phyloP scores from a whole-genome alignment of 2,113 vertebrate genomes.

The Myrmecophaga tridactyla region DNA sequence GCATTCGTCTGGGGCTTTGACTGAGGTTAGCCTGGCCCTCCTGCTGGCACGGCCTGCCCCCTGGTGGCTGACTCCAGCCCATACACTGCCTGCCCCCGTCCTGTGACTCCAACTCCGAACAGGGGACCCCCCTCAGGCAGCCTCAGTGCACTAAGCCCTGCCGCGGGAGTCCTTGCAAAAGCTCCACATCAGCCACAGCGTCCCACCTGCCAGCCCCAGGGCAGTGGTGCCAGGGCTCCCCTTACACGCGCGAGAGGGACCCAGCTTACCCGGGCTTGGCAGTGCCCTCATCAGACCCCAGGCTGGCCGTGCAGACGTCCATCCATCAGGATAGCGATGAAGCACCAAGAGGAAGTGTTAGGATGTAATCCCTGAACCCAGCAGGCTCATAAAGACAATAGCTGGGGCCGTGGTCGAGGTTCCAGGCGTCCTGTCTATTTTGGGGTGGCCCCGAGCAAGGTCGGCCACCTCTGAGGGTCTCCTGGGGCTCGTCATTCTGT shows the following conservation, averaged over 20 bases:
- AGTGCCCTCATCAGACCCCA: not conserved
- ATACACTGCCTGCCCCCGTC: not conserved
- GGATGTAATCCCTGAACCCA: slow-evolving; percentile 84
- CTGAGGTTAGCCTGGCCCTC: not conserved
- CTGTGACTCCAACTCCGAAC: not conserved
- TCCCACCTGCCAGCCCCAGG: not conserved
- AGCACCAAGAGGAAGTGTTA: slow-evolving; percentile 84
- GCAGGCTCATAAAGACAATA: slow-evolving; percentile 88
- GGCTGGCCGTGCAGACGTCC: slow-evolving; percentile 62
- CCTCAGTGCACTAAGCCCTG: not conserved
- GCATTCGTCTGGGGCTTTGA: not conserved
- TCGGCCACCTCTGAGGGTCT: slow-evolving; percentile 81
- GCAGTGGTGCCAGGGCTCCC: not conserved
- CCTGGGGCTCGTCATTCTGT: slow-evolving; percentile 85
- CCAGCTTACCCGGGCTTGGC: not conserved
- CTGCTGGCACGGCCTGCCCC: slow-evolving; percentile 72
- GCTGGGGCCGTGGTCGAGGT: slow-evolving; percentile 83
- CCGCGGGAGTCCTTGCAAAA: not conserved
- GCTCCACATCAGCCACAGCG: not conserved
- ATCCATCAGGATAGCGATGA: slow-evolving; percentile 83
- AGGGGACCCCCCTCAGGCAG: not conserved
- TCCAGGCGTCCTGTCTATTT: slow-evolving; percentile 85
- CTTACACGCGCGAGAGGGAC: not conserved
- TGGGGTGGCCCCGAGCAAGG: slow-evolving; percentile 77
- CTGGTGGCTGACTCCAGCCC: slow-evolving; percentile 64